A percentile compares a stretch with the other conserved stretches of the same genome.
Conservation (phyloP, 2,888 invertebrate genomes). For the Meteorus cinctellus region DNA sequence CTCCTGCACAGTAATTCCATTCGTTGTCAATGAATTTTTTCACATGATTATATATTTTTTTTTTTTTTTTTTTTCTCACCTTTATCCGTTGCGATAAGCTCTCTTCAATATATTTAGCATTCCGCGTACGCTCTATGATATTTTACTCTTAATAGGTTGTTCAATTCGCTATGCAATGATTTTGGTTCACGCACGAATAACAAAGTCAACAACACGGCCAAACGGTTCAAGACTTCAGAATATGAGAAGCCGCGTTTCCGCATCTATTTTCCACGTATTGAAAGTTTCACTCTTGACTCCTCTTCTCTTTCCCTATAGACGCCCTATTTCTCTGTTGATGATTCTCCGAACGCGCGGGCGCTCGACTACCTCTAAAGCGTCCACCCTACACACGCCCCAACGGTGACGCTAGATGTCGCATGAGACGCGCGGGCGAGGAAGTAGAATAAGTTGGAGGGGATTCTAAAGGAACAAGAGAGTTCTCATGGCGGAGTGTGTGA, state of each 20-base stretch:
- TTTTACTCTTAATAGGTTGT: not conserved
- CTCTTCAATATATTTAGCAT: not conserved
- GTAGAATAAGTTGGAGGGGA: not conserved
- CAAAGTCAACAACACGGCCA: too few relatives aligned
- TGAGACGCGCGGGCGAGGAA: conserved; percentile 5
- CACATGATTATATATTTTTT: too few relatives aligned
- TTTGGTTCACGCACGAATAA: not conserved
- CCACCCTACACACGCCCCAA: conserved; percentile 3
- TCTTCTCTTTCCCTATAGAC: conserved; percentile 6
- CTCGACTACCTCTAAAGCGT: conserved; percentile 28
- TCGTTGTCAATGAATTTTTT: too few relatives aligned
- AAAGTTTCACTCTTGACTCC: not conserved
- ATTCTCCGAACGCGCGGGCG: conserved; percentile 33
- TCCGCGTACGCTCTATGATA: not conserved
- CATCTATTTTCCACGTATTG: conserved; percentile 12
- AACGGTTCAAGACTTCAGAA: too few relatives aligned
- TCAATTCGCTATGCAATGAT: not conserved
- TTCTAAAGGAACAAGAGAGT: not conserved
- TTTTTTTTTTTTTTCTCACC: not conserved
- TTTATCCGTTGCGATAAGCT: not conserved
- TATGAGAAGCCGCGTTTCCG: too few relatives aligned
- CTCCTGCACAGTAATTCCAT: too few relatives aligned
- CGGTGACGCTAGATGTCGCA: conserved; percentile 24
- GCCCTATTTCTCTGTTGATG: conserved; percentile 9
- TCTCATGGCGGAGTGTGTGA: not conserved